Evolutionary conservation across 1,140 invertebrate species (phyloP).

Genomic region (Dolichoris vasculosae): DNA sequence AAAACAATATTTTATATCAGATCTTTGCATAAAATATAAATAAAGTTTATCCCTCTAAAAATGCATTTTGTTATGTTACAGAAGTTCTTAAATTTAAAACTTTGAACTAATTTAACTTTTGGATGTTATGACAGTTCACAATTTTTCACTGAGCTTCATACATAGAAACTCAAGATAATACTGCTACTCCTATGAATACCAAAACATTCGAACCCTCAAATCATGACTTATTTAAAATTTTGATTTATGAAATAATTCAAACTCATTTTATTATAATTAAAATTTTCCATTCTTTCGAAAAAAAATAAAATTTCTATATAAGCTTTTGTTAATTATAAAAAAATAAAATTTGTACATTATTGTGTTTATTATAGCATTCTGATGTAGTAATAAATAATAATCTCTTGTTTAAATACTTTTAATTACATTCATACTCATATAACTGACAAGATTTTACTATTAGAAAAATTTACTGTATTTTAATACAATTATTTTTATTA

Average conservation of each 20-base stretch:
- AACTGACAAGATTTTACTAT: too few species aligned
- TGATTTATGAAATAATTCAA: neutral
- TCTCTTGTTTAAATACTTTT: too few species aligned
- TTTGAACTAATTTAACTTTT: constrained; percentile 28
- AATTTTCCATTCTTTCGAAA: neutral
- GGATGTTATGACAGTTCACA: neutral
- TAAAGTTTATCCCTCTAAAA: neutral
- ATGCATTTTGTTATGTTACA: neutral
- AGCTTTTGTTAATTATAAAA: too few species aligned
- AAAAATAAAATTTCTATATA: neutral
- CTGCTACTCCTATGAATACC: constrained; percentile 2
- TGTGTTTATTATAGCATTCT: too few species aligned
- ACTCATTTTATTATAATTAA: neutral
- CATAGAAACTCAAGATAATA: too few species aligned
- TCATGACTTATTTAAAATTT: constrained; percentile 3
- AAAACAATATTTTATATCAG: neutral
- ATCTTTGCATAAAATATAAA: neutral
- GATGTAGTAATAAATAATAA: too few species aligned
- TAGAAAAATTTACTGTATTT: too few species aligned
- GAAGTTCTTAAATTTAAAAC: constrained; percentile 19
- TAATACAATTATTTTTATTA: too few species aligned
- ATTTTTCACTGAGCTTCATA: constrained; percentile 17
- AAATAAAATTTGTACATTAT: too few species aligned
- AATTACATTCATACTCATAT: too few species aligned
- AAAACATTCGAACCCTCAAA: neutral